Evolutionary conservation across 2,113 vertebrate genomes (phyloP).

Genomic region (Hemichromis elongatus): DNA sequence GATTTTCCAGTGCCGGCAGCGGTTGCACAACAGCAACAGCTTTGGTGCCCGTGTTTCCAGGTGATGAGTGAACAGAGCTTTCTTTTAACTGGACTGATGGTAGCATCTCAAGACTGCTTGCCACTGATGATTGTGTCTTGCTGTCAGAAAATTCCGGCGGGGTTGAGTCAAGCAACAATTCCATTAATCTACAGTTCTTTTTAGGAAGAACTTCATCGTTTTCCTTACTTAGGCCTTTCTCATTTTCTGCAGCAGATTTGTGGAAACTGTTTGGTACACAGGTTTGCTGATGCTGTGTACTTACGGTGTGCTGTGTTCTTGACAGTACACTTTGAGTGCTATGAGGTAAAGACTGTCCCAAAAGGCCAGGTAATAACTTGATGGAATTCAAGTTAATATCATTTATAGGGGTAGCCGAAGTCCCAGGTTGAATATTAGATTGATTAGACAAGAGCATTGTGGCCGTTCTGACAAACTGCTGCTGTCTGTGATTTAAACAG

Average conservation of each 20-base stretch:
- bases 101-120: background rate
- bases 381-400: background rate
- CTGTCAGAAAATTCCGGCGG: background rate
- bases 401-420: background rate
- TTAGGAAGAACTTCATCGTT: background rate
- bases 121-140: background rate
- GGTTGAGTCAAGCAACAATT: background rate
- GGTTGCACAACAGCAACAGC: slow-evolving; percentile 62
- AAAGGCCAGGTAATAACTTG: background rate
- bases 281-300: background rate
- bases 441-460: background rate
- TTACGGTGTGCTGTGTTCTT: background rate
- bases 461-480: background rate
- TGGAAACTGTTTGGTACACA: background rate
- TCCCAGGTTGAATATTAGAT: background rate
- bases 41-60: background rate
- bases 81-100: background rate
- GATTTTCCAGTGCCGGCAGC: slow-evolving; percentile 6
- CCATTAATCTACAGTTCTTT: background rate
- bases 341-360: background rate
- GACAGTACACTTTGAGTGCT: background rate
- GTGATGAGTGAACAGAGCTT: background rate
- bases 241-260: background rate
- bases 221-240: background rate
- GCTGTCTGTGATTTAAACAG: background rate